These are phyloP conservation scores for Astyanax mexicanus DNA, from an alignment of 2,797 vertebrate species.

Conservation along the genomic window DNA sequence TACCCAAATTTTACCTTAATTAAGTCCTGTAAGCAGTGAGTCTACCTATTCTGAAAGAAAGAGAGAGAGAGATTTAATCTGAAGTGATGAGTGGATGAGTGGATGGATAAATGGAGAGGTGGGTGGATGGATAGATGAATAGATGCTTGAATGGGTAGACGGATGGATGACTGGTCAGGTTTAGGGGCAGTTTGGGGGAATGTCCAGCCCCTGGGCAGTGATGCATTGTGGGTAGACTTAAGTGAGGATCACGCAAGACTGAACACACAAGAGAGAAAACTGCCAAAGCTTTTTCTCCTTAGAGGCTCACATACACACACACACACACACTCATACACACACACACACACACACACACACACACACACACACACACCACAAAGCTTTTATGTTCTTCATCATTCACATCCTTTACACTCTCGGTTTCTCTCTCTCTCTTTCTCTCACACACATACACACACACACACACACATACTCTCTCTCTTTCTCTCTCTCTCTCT, in stretches of 20 bases:
- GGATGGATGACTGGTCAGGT: background rate
- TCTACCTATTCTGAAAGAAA: too few relatives aligned
- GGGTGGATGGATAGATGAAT: background rate
- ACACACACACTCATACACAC: conserved; percentile 18
- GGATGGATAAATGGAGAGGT: background rate
- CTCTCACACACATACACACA: too few relatives aligned
- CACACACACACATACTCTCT: too few relatives aligned
- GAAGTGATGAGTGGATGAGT: background rate
- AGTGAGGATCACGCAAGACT: conserved; percentile 33
- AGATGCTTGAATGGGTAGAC: background rate
- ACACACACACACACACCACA: conserved; percentile 18
- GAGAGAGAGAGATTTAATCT: too few relatives aligned
- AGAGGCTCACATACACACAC: background rate
- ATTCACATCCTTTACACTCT: too few relatives aligned
- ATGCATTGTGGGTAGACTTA: conserved; percentile 36
- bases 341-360: background rate
- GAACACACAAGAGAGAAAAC: conserved; percentile 25
- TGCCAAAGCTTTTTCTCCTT: background rate
- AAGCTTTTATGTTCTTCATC: background rate
- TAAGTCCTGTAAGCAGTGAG: too few relatives aligned
- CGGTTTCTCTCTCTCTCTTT: too few relatives aligned
- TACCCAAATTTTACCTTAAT: too few relatives aligned
- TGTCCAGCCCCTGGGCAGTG: conserved; percentile 14
- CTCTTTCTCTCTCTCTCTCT: too few relatives aligned
- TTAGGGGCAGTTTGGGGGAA: background rate